A percentile compares a stretch with the other conserved stretches of the same genome.
Evolutionary conservation across 2,113 vertebrate species (phyloP).

Genomic region (Spermophilus dauricus): DNA sequence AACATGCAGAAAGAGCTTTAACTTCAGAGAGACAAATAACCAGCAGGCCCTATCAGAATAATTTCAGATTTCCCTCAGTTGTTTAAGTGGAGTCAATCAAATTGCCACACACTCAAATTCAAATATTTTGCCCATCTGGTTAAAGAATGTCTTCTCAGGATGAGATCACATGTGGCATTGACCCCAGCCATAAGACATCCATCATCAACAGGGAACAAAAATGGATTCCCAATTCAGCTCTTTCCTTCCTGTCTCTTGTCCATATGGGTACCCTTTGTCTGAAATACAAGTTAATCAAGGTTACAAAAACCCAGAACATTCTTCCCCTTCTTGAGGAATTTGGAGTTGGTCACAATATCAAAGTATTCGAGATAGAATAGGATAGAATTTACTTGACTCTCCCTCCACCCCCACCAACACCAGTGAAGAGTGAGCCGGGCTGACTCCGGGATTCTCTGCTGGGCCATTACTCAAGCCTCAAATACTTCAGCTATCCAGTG

Average conservation of each 20-base stretch:
- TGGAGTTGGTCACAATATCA: not conserved
- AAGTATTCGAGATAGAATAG: slow-evolving; percentile 55
- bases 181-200: slow-evolving; percentile 24
- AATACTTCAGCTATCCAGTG: slow-evolving; percentile 86
- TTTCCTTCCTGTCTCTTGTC: not conserved
- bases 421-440: slow-evolving; percentile 75
- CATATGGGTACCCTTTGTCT: not conserved
- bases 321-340: slow-evolving; percentile 44
- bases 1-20: not conserved
- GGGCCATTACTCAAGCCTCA: slow-evolving; percentile 85
- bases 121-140: not conserved
- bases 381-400: slow-evolving; percentile 48
- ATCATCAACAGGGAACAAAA: slow-evolving; percentile 22
- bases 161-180: slow-evolving; percentile 49
- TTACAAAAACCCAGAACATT: slow-evolving; percentile 64
- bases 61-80: not conserved
- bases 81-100: not conserved
- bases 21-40: not conserved
- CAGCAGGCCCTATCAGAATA: not conserved
- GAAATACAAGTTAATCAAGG: slow-evolving; percentile 49
- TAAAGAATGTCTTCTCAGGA: not conserved
- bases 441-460: slow-evolving; percentile 78
- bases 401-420: not conserved
- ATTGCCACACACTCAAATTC: not conserved
- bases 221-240: slow-evolving; percentile 30